Base-by-base conservation (phyloP, 1,140 invertebrate genomes). In the Colletes latitarsis region DNA sequence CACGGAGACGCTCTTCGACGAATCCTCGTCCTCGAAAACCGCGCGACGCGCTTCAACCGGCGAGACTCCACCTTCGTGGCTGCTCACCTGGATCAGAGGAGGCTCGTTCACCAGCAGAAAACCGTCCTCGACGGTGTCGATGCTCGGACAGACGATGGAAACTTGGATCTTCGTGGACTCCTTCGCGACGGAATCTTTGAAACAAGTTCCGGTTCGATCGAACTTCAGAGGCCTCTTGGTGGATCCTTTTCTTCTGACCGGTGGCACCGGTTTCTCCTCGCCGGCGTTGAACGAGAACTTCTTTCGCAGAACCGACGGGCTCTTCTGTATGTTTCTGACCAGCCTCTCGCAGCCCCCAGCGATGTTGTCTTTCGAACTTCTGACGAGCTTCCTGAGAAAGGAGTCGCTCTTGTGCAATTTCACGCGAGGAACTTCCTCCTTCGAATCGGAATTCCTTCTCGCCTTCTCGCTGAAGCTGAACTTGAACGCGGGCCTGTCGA, bases 371-470 rank as follows among this genome's bases (percentile, higher is more conserved):
- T 77, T 88, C 3, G 90, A 90, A 8, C 83, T 84, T 12, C 77
- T 89, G 1, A 91, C 81, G 17, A 92, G 53, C 57, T 77, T 89
- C 52, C 85, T 90, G 4, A 92, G 67, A 57, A 92, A 92, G 8
- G 85, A 89, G 41, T 88, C 74, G 81, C n/a, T 85, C n/a, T 71
- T 64, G 12, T 52, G 69, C 39, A 66, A 30, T n/a, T 78, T 70
- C 1, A 52, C 3, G 21, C 49, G 72, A 39, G 30, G 0, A 4
- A 14, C 19, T 0, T 21, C 17, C 68, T 68, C 57, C 4, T 30
- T 14, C 6, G 10, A 46, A 8, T 43, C 15, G 5, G 5, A 15
- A 30, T 64, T 63, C 55, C 21, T 60, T 52, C 39, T 8, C 1
- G 1, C 15, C 39, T 30, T 77, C 4, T 69, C 80, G 30, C 21